These are phyloP conservation scores for Holothuria leucospilota DNA, from an alignment of 53 echinoderm and acorn worm species.

Conservation along the genomic window DNA sequence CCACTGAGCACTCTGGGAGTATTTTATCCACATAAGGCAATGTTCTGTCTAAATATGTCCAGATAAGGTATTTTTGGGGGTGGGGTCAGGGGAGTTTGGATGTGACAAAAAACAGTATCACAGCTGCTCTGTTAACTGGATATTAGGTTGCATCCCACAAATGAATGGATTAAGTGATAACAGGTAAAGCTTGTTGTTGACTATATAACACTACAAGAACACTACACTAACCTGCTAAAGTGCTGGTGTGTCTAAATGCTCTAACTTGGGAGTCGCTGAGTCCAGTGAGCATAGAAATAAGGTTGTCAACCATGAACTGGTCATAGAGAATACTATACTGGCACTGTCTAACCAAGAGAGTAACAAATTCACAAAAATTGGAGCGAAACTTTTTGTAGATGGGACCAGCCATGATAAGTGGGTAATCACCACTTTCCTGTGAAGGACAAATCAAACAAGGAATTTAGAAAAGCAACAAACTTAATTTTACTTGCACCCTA, in stretches of 20 bases:
- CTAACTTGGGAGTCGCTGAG: constrained; percentile 95
- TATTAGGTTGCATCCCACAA: too few species aligned
- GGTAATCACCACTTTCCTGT: constrained; percentile 98
- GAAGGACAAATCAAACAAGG: neutral
- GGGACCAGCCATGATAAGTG: constrained; percentile 95
- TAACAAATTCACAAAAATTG: constrained; percentile 96
- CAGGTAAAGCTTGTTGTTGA: too few species aligned
- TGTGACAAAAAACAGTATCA: too few species aligned
- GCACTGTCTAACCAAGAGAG: constrained; percentile 92
- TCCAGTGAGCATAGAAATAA: constrained; percentile 94
- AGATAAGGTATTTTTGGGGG: too few species aligned
- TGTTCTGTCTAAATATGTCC: too few species aligned
- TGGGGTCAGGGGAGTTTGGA: too few species aligned
- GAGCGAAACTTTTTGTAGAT: constrained; percentile 95
- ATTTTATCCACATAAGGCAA: too few species aligned
- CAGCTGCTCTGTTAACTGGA: too few species aligned
- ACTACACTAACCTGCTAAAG: constrained; percentile 80
- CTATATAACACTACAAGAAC: too few species aligned
- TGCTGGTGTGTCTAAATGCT: constrained; percentile 95
- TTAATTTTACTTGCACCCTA: neutral
- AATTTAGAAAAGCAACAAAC: neutral
- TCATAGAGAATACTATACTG: constrained; percentile 99
- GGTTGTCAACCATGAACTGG: constrained; percentile 98
- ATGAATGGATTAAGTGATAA: too few species aligned
- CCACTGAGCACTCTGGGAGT: too few species aligned